Evolutionary conservation across 2,113 vertebrate species (phyloP).

Genomic region (Eurypyga helias): DNA sequence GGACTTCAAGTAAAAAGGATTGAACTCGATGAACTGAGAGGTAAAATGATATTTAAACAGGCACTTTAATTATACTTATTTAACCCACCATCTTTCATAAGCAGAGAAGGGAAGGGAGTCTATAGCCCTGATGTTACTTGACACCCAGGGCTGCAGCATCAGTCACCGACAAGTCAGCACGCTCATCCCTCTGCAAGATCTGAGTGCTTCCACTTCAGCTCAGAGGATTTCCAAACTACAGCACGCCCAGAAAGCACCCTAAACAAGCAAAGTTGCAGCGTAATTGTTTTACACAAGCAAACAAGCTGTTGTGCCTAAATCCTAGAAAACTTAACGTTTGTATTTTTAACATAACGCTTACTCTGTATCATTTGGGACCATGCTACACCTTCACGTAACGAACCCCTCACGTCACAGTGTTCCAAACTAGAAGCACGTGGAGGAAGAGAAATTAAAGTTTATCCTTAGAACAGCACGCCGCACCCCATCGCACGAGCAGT

Average conservation of each 20-base stretch:
- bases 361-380: not conserved
- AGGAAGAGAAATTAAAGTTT: not conserved
- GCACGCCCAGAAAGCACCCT: accelerated
- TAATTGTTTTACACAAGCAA: not conserved
- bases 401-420: not conserved
- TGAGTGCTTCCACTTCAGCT: not conserved
- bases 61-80: not conserved
- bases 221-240: not conserved
- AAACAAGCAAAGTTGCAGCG: not conserved
- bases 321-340: not conserved
- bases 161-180: not conserved
- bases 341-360: not conserved
- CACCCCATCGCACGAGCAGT: accelerated
- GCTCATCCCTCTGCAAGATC: not conserved
- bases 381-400: not conserved
- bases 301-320: not conserved
- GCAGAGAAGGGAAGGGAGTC: not conserved
- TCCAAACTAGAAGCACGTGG: not conserved
- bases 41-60: not conserved
- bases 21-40: not conserved
- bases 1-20: not conserved
- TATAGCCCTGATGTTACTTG: not conserved
- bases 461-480: not conserved
- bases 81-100: not conserved
- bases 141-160: not conserved